Conservation (phyloP, 2,797 vertebrate genomes). For the Sternarchorhynchus goeldii region DNA sequence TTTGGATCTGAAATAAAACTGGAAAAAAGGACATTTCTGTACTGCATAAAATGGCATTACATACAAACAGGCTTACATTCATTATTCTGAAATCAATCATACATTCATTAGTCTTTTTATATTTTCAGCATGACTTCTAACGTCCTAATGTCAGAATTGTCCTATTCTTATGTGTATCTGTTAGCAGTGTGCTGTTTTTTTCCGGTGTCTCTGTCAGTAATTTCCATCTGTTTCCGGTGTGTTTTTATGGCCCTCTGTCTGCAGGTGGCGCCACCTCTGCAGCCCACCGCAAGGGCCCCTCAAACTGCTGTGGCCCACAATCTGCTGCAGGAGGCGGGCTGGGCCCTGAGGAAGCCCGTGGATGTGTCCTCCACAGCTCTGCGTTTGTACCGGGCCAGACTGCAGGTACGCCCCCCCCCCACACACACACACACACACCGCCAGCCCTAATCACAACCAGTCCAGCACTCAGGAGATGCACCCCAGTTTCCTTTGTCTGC, state of each 20-base stretch:
- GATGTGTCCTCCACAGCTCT: conserved; percentile 60
- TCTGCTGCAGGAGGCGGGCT: conserved; percentile 58
- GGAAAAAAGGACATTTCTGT: neutral
- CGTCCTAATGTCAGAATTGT: neutral
- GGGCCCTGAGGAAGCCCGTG: conserved; percentile 54
- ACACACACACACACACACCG: neutral
- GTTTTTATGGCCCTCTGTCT: neutral
- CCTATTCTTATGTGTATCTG: too few relatives aligned
- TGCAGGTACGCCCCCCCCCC: conserved; percentile 63
- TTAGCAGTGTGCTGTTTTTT: too few relatives aligned
- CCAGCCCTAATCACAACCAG: too few relatives aligned
- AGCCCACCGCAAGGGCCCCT: conserved; percentile 11
- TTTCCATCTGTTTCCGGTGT: too few relatives aligned
- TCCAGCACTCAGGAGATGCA: neutral
- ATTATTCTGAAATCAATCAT: too few relatives aligned
- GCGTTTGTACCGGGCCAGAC: conserved; percentile 61
- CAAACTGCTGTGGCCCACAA: conserved; percentile 52
- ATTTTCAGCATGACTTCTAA: neutral
- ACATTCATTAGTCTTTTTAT: neutral
- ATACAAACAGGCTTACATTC: too few relatives aligned
- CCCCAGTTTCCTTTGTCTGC: neutral
- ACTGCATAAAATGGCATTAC: too few relatives aligned
- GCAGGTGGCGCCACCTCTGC: conserved; percentile 57
- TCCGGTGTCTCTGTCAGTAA: too few relatives aligned
- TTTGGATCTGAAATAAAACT: neutral